Base-by-base conservation (phyloP, 2,113 vertebrate species). In the Oreochromis aureus region DNA sequence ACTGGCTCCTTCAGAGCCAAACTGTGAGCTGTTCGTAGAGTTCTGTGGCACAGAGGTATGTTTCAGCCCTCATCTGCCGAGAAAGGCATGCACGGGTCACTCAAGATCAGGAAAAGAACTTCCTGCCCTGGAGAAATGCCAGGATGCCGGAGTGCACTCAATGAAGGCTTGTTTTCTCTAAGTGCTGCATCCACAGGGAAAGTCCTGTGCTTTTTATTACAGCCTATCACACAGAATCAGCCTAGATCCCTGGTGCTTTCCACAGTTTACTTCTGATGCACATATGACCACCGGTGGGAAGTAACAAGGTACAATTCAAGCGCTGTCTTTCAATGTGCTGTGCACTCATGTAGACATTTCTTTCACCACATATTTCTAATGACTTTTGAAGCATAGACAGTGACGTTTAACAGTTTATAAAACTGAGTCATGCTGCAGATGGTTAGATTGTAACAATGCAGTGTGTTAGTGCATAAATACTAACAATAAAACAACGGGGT, bases 121-220 rank as follows among this genome's bases (percentile, higher is more conserved):
- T 95, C 93, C 95, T 95, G 91, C 58, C 79, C 83, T 94, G 94
- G 95, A 94, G 59, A 89, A 66, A 32, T 36, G 92, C 94, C 94
- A 94, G 90, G 86, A 91, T 83, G 89, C 24, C 48, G 24, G 87
- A 89, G 85, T 69, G 87, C 54, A 73, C 84, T 93, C 86, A 91
- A 85, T 90, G 87, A 88, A 90, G 54, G 61, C 88, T 89, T 91
- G 88, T 93, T 90, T 87, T 92, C 80, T 61, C 55, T 83, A 15
- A 76, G 88, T 63, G 81, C 81, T 80, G 89, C 34, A 59, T 66
- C 81, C 79, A 79, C 83, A 58, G 81, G 85, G 85, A 71, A 90
- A 80, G 73, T 79, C 87, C 83, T 83, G 85, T 80, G 80, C 81
- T 34, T 82, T 90, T 82, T 81, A 84, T 83, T 69, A 53, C 56